Percentiles rank a stretch among this genome's conserved stretches.
These are phyloP conservation scores for Cistogaster globosa DNA, from an alignment of 2,888 invertebrate genomes.

Conservation along the genomic window DNA sequence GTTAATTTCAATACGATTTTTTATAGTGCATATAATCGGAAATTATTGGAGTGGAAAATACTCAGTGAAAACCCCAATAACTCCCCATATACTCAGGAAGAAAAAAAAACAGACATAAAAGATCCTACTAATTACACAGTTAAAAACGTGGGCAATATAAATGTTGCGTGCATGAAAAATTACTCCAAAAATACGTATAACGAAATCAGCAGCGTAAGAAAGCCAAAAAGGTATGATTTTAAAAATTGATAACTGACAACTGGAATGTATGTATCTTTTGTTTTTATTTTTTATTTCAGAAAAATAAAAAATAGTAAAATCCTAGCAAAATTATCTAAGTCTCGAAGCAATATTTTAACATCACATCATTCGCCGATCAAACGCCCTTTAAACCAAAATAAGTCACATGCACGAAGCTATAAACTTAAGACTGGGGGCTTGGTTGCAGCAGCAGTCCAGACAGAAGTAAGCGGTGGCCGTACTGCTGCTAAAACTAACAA, in stretches of 20 bases:
- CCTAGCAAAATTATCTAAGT: constrained; percentile 75
- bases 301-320: constrained; percentile 78
- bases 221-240: constrained; percentile 57
- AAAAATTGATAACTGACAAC: not conserved
- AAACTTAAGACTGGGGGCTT: constrained; percentile 86
- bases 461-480: constrained; percentile 19
- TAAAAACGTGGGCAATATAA: constrained; percentile 62
- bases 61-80: constrained; percentile 66
- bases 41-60: constrained; percentile 83
- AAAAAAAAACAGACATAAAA: constrained; percentile 67
- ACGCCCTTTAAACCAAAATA: constrained; percentile 42
- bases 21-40: constrained; percentile 87
- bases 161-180: not conserved
- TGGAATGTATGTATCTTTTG: not conserved
- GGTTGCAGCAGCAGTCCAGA: constrained; percentile 84
- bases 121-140: constrained; percentile 66
- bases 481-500: constrained; percentile 32
- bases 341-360: constrained; percentile 22
- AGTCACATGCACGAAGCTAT: constrained; percentile 55
- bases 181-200: constrained; percentile 1
- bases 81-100: constrained; percentile 27
- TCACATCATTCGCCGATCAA: constrained; percentile 20
- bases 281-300: constrained; percentile 59
- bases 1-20: constrained; percentile 7
- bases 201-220: constrained; percentile 33